Evolutionary conservation across 1,140 invertebrate species (phyloP).

Genomic region (Armadillidium nasatum): DNA sequence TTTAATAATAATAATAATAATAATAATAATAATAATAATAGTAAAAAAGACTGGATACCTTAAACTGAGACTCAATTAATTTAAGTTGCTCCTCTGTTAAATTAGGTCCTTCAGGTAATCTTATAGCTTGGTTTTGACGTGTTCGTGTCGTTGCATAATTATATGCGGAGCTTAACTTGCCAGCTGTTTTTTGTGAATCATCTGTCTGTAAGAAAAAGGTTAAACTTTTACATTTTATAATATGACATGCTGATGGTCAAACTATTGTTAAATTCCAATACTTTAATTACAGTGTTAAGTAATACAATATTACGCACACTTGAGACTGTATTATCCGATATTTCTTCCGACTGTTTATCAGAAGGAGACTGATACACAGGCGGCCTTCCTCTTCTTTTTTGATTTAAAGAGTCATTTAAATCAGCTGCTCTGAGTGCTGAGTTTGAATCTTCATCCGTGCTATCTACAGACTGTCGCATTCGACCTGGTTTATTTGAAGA

Average conservation of each 20-base stretch:
- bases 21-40: too few species aligned
- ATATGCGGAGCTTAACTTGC: conserved; percentile 40
- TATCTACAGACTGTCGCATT: neutral
- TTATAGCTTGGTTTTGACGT: conserved; percentile 31
- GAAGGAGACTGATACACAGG: conserved; percentile 3
- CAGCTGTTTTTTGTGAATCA: conserved; percentile 31
- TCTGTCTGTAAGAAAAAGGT: conserved; percentile 29
- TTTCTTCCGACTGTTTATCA: neutral
- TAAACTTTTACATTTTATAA: neutral
- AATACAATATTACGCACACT: neutral
- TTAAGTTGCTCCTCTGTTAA: conserved; percentile 40
- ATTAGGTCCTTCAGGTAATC: conserved; percentile 39
- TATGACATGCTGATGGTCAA: too few species aligned
- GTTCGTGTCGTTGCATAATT: conserved; percentile 36
- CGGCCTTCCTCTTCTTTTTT: conserved; percentile 3
- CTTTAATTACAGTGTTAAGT: too few species aligned
- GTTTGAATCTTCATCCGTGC: neutral
- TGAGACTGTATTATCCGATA: neutral
- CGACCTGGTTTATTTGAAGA: too few species aligned
- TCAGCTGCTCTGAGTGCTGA: neutral
- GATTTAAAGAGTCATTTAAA: neutral
- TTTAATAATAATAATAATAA: too few species aligned
- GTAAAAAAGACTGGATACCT: too few species aligned
- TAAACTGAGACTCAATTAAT: conserved; percentile 42
- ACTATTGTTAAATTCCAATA: too few species aligned